Evolutionary conservation across 2,113 vertebrate genomes (phyloP), one percentile per base, ranked within the genome.

Genomic region (Xenopus borealis): DNA sequence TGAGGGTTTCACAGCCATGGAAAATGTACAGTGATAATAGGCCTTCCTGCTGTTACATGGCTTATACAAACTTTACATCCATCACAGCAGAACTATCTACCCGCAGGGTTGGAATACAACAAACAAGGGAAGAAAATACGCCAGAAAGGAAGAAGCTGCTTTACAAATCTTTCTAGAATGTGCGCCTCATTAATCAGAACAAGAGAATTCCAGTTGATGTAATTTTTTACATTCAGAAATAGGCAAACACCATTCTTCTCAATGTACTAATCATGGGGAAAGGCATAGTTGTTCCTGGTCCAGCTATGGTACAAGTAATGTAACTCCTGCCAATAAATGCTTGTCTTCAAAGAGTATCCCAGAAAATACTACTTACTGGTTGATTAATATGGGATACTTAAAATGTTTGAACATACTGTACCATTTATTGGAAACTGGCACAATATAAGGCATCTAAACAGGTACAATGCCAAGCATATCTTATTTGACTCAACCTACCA

Each of bases 21-120:
- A 92, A 93, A 93, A 93, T 90, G 92, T 90, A 89, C 90, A 83
- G 88, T 91, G 91, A 93, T 93, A 93, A 93, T 93, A 92, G 91
- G 89, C 88, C 89, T 89, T 88, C 91, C 92, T 92, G 91, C 92
- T 93, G 92, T 91, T 93, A 86, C 91, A 92, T 89, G 90, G 89
- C 89, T 93, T 93, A 90, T 92, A 87, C 91, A 93, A 93, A 93
- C 92, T 93, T 92, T 89, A 89, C 91, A 93, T 93, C 91, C 89
- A 93, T 92, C 92, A 93, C 75, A 40, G 85, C 86, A 78, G 89
- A 93, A 91, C 89, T 89, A 89, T 91, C 89, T 93, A 92, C 91
- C 92, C 86, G 87, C 88, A 80, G 92, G 92, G 88, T 81, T 83
- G 86, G 79, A 89, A 85, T 71, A 89, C 84, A 86, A 86, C 87